Base-by-base conservation (phyloP, 2,888 invertebrate genomes). In the Hemicrepidius hirtus region DNA sequence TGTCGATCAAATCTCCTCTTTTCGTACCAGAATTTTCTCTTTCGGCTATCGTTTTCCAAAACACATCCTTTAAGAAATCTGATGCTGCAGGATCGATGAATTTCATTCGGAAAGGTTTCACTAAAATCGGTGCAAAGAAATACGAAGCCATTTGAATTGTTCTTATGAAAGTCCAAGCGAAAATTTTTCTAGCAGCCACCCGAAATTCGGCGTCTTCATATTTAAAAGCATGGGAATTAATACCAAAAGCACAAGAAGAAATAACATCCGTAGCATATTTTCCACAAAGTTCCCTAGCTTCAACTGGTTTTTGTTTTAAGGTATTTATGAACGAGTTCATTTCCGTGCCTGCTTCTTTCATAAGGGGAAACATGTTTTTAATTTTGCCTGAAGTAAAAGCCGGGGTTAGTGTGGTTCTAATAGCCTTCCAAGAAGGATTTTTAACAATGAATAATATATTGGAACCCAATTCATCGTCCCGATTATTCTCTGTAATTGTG, bases 341-440 rank as follows among this genome's bases (percentile, higher is more conserved):
- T 41, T 82, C 80, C 32, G 79, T 68, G 0, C 84, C 84, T 32
- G 83, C 85, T 41, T 86, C 84, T 13, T 83, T 72, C 77, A 88
- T 85, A n/a, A 88, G 80, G 0, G 83, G 82, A 24, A 87, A 85
- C 88, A 89, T 88, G 37, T 82, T 81, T 78, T 86, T 88, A 73
- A 90, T 81, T 80, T 89, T 89, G 21, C 87, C 88, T 0, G 87
- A 85, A 0, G 88, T 87, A 77, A 90, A 87, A 0, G 87, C 87
- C 0, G 89, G 89, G 0, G 88, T 86, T 20, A 89, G 82, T 72
- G 88, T 88, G 0, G 84, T 80, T 20, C 90, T 82, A 13, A 89
- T 78, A 44, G 84, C 84, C 75, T 86, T 88, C 90, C 90, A 90
- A 1, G 85, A 84, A 0, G 87, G 86, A 60, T 87, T 88, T 65